These are phyloP conservation scores for Glossophaga mutica DNA, from an alignment of 2,797 vertebrate genomes.

Conservation along the genomic window DNA sequence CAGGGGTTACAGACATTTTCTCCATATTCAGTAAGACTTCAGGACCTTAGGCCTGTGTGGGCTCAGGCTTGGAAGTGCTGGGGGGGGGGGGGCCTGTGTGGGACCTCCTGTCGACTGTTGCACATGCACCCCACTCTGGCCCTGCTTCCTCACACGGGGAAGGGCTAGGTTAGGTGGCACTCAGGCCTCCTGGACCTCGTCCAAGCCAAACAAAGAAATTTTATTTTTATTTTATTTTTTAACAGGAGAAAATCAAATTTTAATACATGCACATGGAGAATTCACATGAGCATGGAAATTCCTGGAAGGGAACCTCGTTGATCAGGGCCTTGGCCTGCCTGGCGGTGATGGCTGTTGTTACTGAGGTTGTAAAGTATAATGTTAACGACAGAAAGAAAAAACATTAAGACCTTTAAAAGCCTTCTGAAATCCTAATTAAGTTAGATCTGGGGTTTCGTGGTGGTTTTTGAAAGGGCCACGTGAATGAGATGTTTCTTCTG, in stretches of 20 bases:
- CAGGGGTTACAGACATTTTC: neutral
- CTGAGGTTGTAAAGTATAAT: neutral
- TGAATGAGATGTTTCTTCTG: neutral
- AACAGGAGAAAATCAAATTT: neutral
- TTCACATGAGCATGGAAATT: neutral
- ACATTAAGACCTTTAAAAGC: neutral
- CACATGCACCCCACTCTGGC: neutral
- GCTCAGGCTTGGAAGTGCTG: neutral
- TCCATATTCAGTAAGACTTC: neutral
- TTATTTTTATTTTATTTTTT: neutral
- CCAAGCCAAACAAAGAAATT: neutral
- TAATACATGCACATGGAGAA: neutral
- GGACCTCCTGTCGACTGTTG: accelerated
- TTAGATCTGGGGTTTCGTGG: constrained; percentile 16
- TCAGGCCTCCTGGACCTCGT: neutral
- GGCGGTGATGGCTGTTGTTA: neutral
- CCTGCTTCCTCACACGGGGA: accelerated
- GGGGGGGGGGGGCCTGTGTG: too few species aligned
- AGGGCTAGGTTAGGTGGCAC: neutral
- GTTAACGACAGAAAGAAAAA: constrained; percentile 2
- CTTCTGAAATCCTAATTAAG: constrained; percentile 12
- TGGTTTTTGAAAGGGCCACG: neutral
- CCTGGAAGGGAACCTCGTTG: neutral
- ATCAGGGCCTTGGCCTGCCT: neutral
- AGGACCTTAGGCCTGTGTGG: accelerated